Conservation (phyloP, 1,140 invertebrate genomes). For the Ptiloglossa arizonensis region DNA sequence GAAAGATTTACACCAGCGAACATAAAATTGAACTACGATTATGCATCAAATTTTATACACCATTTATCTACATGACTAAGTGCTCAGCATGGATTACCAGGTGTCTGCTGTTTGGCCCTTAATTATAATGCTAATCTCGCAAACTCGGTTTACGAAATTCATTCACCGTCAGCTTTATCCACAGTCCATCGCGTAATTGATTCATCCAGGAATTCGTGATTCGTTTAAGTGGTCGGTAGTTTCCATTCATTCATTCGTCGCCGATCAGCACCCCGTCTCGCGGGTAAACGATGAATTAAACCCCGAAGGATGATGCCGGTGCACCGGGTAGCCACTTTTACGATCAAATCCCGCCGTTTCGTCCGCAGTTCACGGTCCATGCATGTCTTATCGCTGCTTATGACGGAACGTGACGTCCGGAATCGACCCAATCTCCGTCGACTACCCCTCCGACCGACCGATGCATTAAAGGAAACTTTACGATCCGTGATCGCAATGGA, state of each 20-base stretch:
- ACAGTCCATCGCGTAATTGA: constrained; percentile 6
- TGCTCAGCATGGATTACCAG: no score
- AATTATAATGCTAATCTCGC: not conserved
- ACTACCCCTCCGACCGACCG: not conserved
- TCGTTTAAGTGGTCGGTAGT: constrained; percentile 26
- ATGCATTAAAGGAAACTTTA: constrained; percentile 9
- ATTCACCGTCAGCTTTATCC: not conserved
- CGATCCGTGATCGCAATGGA: not conserved
- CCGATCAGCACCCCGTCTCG: constrained; percentile 1
- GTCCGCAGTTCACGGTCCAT: not conserved
- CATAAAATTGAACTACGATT: no score
- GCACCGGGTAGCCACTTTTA: not conserved
- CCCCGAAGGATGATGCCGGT: constrained; percentile 5
- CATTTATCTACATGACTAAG: no score
- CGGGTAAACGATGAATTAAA: constrained; percentile 1
- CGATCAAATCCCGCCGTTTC: constrained; percentile 7
- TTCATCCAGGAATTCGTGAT: constrained; percentile 14
- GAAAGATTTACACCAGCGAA: no score
- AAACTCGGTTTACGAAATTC: constrained; percentile 20
- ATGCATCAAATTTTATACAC: no score
- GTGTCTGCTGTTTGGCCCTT: not conserved
- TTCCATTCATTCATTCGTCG: constrained; percentile 7
- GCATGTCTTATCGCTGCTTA: constrained; percentile 9
- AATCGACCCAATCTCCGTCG: not conserved
- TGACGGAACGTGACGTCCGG: not conserved